Evolutionary conservation across 2,888 invertebrate genomes (phyloP).

Genomic region (Torymus texanus): DNA sequence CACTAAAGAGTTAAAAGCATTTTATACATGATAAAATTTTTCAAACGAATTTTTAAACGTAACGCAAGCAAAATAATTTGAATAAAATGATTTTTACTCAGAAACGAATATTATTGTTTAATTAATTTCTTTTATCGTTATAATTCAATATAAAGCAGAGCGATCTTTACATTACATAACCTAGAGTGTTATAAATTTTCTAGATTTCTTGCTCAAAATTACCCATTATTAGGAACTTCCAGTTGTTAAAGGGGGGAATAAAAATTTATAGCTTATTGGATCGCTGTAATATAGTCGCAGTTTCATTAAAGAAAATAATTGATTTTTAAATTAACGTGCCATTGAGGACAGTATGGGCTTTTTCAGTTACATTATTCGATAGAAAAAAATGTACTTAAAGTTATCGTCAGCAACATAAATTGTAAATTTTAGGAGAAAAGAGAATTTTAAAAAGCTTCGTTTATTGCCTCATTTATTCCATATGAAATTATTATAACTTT

Average conservation of each 20-base stretch:
- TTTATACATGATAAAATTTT: too few species aligned
- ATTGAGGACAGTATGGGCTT: background rate
- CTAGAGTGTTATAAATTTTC: background rate
- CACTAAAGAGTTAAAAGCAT: too few species aligned
- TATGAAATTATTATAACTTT: too few species aligned
- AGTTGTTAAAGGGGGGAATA: conserved; percentile 1
- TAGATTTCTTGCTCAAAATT: background rate
- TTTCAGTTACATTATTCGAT: background rate
- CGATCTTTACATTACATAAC: too few species aligned
- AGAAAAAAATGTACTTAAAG: background rate
- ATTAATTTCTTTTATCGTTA: too few species aligned
- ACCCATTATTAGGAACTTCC: background rate
- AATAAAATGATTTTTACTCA: too few species aligned
- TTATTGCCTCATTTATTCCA: too few species aligned
- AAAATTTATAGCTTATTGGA: conserved; percentile 11
- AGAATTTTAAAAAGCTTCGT: too few species aligned
- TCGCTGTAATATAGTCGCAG: conserved; percentile 4
- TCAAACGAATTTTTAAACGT: too few species aligned
- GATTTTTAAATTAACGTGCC: conserved; percentile 33
- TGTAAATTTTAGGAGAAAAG: background rate
- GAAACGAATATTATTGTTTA: too few species aligned
- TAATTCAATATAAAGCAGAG: too few species aligned
- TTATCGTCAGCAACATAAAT: conserved; percentile 15
- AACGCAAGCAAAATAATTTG: too few species aligned
- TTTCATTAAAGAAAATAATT: conserved; percentile 34